These are phyloP conservation scores for Cantharis nigra DNA, from an alignment of 2,888 invertebrate species.

Conservation along the genomic window DNA sequence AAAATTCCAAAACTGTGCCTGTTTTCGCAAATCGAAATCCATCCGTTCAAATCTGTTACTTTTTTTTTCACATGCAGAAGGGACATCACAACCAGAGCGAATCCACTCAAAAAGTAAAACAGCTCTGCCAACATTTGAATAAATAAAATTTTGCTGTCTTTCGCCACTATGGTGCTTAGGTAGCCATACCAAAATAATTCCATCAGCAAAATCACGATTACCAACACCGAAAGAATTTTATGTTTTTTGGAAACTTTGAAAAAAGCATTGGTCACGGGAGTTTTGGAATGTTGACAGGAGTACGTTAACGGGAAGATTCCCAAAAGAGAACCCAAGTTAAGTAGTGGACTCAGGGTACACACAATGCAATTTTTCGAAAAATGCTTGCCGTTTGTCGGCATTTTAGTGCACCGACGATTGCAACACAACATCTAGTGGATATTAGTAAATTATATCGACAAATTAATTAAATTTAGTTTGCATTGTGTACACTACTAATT, in stretches of 20 bases:
- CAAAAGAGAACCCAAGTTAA: slow-evolving; percentile 4
- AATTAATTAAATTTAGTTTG: neutral
- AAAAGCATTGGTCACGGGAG: neutral
- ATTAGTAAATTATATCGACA: neutral
- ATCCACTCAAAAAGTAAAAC: slow-evolving; percentile 19
- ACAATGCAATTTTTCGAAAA: slow-evolving; percentile 9
- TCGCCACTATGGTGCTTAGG: neutral
- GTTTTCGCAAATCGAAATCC: slow-evolving; percentile 18
- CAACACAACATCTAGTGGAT: neutral
- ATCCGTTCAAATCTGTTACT: slow-evolving; percentile 24
- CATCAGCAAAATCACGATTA: slow-evolving; percentile 6
- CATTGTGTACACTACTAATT: neutral
- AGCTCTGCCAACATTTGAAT: slow-evolving; percentile 23
- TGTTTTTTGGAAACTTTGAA: neutral
- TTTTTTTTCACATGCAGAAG: slow-evolving; percentile 7
- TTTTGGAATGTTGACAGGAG: slow-evolving; percentile 20
- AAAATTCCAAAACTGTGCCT: slow-evolving; percentile 17
- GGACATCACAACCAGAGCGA: slow-evolving; percentile 5
- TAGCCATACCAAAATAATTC: slow-evolving; percentile 10
- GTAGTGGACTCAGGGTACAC: slow-evolving; percentile 14
- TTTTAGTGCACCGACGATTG: neutral
- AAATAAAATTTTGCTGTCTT: neutral
- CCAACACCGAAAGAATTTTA: neutral
- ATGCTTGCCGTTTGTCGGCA: neutral
- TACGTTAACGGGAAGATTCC: slow-evolving; percentile 17